Evolutionary conservation across 2,797 vertebrate genomes (phyloP).

Genomic region (Telmatherina bonti): DNA sequence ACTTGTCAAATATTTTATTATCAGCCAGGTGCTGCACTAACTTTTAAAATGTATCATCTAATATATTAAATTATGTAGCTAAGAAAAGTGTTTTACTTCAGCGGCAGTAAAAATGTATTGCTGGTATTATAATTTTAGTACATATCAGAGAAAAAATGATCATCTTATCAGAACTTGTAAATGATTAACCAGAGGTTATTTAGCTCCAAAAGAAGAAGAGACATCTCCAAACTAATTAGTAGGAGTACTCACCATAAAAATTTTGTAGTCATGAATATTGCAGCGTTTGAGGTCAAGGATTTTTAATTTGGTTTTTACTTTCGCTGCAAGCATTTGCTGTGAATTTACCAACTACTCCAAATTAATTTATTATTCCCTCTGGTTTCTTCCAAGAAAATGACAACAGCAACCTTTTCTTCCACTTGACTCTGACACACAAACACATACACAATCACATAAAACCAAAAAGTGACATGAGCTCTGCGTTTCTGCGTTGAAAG

Average conservation of each 20-base stretch:
- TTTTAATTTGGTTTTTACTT: slow-evolving; percentile 9
- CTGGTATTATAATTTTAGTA: slow-evolving; percentile 34
- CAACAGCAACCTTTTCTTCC: slow-evolving; percentile 15
- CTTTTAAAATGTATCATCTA: neutral
- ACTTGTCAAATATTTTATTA: slow-evolving; percentile 17
- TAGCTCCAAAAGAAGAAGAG: slow-evolving; percentile 19
- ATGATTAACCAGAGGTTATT: slow-evolving; percentile 51
- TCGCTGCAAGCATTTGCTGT: neutral
- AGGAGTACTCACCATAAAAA: slow-evolving; percentile 21
- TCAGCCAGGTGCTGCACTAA: slow-evolving; percentile 11
- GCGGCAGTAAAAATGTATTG: slow-evolving; percentile 34
- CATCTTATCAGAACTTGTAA: slow-evolving; percentile 41
- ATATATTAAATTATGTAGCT: slow-evolving; percentile 14
- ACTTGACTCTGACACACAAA: slow-evolving; percentile 15
- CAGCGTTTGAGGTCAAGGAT: slow-evolving; percentile 37
- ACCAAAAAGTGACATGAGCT: slow-evolving; percentile 32
- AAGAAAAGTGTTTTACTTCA: slow-evolving; percentile 11
- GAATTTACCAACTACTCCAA: neutral
- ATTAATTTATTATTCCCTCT: neutral
- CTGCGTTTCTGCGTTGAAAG: slow-evolving; percentile 45
- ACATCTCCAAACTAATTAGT: slow-evolving; percentile 53
- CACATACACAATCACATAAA: slow-evolving; percentile 15
- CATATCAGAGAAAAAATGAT: slow-evolving; percentile 29
- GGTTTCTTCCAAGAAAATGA: slow-evolving; percentile 14
- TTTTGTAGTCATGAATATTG: slow-evolving; percentile 9